These are phyloP conservation scores for Pocillopora meandrina DNA, from an alignment of 92 coral and sea anemone species.

Conservation along the genomic window DNA sequence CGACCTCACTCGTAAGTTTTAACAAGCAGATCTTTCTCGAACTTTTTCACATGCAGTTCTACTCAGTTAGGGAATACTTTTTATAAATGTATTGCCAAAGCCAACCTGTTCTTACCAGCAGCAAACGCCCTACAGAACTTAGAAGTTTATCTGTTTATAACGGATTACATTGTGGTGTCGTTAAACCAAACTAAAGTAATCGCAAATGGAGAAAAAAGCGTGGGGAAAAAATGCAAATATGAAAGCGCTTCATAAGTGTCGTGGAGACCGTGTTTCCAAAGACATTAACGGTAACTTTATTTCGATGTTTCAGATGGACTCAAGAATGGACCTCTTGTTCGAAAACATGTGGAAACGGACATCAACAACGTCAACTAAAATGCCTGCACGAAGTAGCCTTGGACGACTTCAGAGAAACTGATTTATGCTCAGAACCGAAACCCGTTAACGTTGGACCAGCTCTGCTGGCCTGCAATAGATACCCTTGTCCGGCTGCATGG, in stretches of 20 bases:
- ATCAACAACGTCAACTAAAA: not conserved
- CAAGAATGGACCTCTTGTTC: conserved; percentile 19
- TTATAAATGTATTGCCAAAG: no score
- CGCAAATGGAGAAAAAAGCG: no score
- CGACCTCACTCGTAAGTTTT: no score
- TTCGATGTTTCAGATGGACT: not conserved
- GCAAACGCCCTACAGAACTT: no score
- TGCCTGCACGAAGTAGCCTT: conserved; percentile 8
- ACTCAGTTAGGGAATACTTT: no score
- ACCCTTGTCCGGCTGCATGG: conserved; percentile 30
- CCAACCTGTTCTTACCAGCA: no score
- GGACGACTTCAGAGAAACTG: not conserved
- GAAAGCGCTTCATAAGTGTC: not conserved
- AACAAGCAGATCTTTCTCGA: no score
- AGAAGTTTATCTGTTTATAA: no score
- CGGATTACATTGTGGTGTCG: no score
- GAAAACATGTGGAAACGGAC: conserved; percentile 20
- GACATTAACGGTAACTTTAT: not conserved
- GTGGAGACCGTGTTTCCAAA: not conserved
- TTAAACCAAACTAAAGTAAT: no score
- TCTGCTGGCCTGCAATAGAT: not conserved
- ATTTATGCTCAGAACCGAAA: conserved; percentile 11
- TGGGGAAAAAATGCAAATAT: no score
- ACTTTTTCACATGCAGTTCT: no score
- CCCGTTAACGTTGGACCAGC: not conserved